Conservation (phyloP, 2,888 invertebrate genomes). For the Apantesis nais region DNA sequence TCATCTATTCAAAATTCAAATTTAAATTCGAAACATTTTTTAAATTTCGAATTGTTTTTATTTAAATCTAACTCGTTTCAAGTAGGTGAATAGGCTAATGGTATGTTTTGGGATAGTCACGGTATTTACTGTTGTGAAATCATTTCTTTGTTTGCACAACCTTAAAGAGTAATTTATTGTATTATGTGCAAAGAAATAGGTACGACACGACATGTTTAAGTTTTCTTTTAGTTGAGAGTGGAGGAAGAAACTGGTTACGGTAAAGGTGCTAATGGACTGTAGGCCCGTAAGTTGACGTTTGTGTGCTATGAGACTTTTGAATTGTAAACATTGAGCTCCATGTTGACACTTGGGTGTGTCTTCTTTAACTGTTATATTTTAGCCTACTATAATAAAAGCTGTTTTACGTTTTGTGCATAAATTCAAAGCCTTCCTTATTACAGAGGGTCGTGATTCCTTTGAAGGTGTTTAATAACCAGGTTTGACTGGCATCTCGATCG, state of each 20-base stretch:
- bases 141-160: slow-evolving; percentile 34
- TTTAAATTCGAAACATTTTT: slow-evolving; percentile 1
- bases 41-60: slow-evolving; percentile 18
- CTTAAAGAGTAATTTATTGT: slow-evolving; percentile 20
- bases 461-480: neutral
- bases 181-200: slow-evolving; percentile 3
- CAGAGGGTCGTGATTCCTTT: neutral
- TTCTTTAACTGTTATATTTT: neutral
- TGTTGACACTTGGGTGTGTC: neutral
- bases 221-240: slow-evolving; percentile 23
- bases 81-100: slow-evolving; percentile 48
- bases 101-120: slow-evolving; percentile 28
- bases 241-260: slow-evolving; percentile 33
- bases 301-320: slow-evolving; percentile 19
- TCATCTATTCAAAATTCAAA: neutral
- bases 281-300: slow-evolving; percentile 32
- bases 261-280: slow-evolving; percentile 38
- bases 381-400: neutral
- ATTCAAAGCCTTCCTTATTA: neutral
- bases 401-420: neutral
- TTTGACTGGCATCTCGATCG: neutral
- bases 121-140: slow-evolving; percentile 39
- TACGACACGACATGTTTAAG: slow-evolving; percentile 14
- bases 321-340: slow-evolving; percentile 2
- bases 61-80: slow-evolving; percentile 23